A percentile compares a stretch with the other conserved stretches of the same genome.
Conservation (phyloP, 92 coral and sea anemone species). For the Actinernus sp. region DNA sequence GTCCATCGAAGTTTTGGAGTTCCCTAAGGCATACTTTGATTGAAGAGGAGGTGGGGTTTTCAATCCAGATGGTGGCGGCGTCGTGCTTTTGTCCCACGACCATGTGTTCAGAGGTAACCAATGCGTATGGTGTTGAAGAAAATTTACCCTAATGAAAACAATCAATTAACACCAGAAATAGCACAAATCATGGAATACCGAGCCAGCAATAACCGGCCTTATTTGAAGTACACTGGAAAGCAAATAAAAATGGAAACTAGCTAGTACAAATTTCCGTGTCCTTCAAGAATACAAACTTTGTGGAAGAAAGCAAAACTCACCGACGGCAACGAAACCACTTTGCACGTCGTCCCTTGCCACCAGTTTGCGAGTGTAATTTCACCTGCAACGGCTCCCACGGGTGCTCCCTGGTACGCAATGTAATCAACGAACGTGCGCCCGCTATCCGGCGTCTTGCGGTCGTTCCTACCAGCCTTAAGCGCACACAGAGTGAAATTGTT, state of each 20-base stretch:
- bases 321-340: slow-evolving; percentile 32
- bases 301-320: no score
- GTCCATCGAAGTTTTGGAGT: slow-evolving; percentile 74
- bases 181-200: no score
- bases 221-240: no score
- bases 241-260: no score
- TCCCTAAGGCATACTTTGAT: slow-evolving; percentile 77
- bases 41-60: slow-evolving; percentile 36
- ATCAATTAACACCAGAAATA: no score
- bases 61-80: slow-evolving; percentile 75
- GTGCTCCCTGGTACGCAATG: slow-evolving; percentile 73
- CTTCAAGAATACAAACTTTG: no score
- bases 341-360: slow-evolving; percentile 77
- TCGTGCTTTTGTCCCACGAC: slow-evolving; percentile 63
- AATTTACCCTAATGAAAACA: no score
- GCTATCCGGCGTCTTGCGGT: slow-evolving; percentile 64
- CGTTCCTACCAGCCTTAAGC: slow-evolving; percentile 73
- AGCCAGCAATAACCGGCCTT: no score
- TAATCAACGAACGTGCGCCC: slow-evolving; percentile 69
- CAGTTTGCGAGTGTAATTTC: slow-evolving; percentile 49
- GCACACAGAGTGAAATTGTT: slow-evolving; percentile 64
- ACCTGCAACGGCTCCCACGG: slow-evolving; percentile 68
- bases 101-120: slow-evolving; percentile 68
- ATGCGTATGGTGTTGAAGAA: slow-evolving; percentile 16
- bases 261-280: no score